phyloP scores from a whole-genome alignment of 30 jellyfish, hydroid and myxozoan species.

The Cassiopea xamachana region DNA sequence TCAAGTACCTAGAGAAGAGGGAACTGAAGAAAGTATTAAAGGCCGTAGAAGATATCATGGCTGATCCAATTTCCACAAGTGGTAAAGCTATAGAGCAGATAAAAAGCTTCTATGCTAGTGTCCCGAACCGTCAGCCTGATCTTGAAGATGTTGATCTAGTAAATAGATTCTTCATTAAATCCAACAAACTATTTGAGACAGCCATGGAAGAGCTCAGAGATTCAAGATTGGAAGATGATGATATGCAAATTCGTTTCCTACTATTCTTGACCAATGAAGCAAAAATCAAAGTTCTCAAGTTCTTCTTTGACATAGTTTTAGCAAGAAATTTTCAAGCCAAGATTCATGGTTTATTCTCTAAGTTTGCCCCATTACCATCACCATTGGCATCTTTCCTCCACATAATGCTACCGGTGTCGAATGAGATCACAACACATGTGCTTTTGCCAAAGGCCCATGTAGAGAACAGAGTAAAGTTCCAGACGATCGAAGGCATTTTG shows the following conservation, averaged over 20 bases:
- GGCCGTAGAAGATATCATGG: slow-evolving; percentile 11
- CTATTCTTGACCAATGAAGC: not conserved
- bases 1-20: slow-evolving; percentile 28
- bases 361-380: slow-evolving; percentile 39
- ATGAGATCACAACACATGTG: slow-evolving; percentile 17
- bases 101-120: slow-evolving; percentile 6
- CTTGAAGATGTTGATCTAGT: not conserved
- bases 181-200: slow-evolving; percentile 2
- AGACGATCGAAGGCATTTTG: not conserved
- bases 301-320: slow-evolving; percentile 34
- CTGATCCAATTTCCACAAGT: slow-evolving; percentile 46
- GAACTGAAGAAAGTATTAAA: slow-evolving; percentile 7
- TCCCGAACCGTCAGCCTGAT: not conserved
- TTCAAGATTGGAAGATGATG: not conserved
- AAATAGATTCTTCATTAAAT: slow-evolving; percentile 8
- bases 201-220: slow-evolving; percentile 1
- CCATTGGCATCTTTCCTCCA: slow-evolving; percentile 29
- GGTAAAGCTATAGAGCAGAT: slow-evolving; percentile 25
- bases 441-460: slow-evolving; percentile 1
- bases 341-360: slow-evolving; percentile 1
- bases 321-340: slow-evolving; percentile 30
- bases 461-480: not conserved
- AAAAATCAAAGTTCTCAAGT: slow-evolving; percentile 7
- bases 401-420: slow-evolving; percentile 13
- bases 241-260: not conserved